Percentiles rank a stretch among this genome's conserved stretches.
Conservation (phyloP, 2,888 invertebrate genomes). For the Ernsta delagoae region DNA sequence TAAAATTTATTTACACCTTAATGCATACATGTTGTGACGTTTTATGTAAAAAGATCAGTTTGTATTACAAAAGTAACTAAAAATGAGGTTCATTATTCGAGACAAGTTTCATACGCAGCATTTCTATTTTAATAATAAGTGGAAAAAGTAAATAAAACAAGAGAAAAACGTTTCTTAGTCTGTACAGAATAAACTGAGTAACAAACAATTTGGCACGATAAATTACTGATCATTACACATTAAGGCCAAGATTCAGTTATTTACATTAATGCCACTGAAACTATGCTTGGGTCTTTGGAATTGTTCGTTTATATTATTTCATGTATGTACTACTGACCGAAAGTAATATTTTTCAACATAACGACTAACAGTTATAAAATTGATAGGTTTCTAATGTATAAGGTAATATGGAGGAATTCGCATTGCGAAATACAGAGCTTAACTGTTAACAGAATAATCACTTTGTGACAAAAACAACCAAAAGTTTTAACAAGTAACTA, state of each 20-base stretch:
- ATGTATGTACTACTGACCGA: constrained; percentile 65
- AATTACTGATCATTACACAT: constrained; percentile 35
- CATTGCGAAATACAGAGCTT: constrained; percentile 28
- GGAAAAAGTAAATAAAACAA: constrained; percentile 37
- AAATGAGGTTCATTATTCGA: constrained; percentile 49
- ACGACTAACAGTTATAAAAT: constrained; percentile 62
- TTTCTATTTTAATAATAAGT: background rate
- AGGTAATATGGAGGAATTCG: constrained; percentile 12
- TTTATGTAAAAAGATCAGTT: constrained; percentile 62
- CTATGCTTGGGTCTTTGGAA: constrained; percentile 57
- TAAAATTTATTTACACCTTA: constrained; percentile 82
- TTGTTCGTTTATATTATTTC: constrained; percentile 45
- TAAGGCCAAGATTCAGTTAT: constrained; percentile 23
- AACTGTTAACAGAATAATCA: constrained; percentile 42
- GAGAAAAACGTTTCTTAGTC: constrained; percentile 41
- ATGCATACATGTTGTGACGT: constrained; percentile 80
- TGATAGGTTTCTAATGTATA: constrained; percentile 45
- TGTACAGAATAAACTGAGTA: constrained; percentile 47
- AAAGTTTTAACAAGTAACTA: constrained; percentile 18
- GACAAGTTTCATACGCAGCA: constrained; percentile 34
- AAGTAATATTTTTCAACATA: constrained; percentile 54
- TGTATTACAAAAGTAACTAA: constrained; percentile 49
- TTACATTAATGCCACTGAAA: constrained; percentile 27
- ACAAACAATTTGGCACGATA: constrained; percentile 69
- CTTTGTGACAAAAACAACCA: constrained; percentile 45